These are phyloP conservation scores for Hypomesus transpacificus DNA, from an alignment of 2,113 vertebrate species.

Conservation along the genomic window DNA sequence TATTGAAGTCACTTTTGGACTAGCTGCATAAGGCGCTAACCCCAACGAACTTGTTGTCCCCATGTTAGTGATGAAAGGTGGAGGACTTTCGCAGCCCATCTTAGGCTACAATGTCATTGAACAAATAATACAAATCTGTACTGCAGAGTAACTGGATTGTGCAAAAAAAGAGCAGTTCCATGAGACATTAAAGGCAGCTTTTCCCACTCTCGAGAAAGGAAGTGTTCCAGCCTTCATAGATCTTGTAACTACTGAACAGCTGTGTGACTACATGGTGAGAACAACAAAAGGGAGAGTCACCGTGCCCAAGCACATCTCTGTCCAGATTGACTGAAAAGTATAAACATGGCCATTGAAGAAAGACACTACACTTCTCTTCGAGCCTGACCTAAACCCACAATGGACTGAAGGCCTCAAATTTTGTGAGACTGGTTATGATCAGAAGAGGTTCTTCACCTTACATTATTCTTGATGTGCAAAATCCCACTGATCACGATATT, in stretches of 20 bases:
- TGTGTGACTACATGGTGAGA: constrained; percentile 20
- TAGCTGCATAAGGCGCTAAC: neutral
- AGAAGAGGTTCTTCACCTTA: neutral
- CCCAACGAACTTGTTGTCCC: constrained; percentile 5
- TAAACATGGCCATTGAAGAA: neutral
- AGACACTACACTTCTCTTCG: constrained; percentile 22
- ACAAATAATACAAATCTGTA: neutral
- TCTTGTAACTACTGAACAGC: no score
- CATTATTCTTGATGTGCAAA: no score
- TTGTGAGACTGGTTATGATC: neutral
- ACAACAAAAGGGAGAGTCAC: constrained; percentile 22
- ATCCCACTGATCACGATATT: no score
- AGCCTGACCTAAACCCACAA: constrained; percentile 20
- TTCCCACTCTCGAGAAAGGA: no score
- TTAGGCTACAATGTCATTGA: constrained; percentile 41
- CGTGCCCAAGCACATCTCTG: constrained; percentile 13
- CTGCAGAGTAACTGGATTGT: no score
- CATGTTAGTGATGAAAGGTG: constrained; percentile 26
- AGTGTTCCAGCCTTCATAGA: no score
- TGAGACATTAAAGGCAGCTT: no score
- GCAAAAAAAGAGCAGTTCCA: no score
- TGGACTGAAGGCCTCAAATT: no score
- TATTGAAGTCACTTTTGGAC: constrained; percentile 15
- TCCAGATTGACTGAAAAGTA: constrained; percentile 22
- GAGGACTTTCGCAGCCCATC: constrained; percentile 12